Conservation (phyloP, 2,797 vertebrate genomes). For the Macrochelys suwanniensis region DNA sequence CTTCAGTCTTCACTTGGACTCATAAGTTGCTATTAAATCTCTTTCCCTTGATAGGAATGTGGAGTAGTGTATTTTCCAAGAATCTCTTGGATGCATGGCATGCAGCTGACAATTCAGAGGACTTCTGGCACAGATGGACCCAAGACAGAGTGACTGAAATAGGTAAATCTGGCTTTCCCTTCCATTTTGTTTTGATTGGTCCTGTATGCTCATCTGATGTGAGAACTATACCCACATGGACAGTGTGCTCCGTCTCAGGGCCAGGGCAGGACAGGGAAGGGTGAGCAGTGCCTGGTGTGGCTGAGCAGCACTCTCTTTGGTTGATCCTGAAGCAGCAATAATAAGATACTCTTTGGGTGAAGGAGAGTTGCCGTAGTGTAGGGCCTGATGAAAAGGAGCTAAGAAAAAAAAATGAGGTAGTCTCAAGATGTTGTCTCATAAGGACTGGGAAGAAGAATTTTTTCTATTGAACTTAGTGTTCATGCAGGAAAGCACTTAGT, state of each 20-base stretch:
- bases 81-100: slow-evolving; percentile 87
- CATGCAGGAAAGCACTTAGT: background rate
- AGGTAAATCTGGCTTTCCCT: slow-evolving; percentile 63
- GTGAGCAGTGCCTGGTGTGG: background rate
- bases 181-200: background rate
- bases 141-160: slow-evolving; percentile 82
- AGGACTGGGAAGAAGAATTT: background rate
- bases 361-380: background rate
- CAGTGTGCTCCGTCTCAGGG: accelerated
- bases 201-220: background rate
- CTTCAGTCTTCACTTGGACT: background rate
- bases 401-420: background rate
- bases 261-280: background rate
- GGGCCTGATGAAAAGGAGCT: background rate
- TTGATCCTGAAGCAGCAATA: background rate
- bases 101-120: slow-evolving; percentile 80
- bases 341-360: background rate
- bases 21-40: background rate
- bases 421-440: background rate
- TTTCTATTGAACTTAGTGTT: background rate
- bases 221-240: background rate
- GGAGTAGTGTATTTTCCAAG: slow-evolving; percentile 87
- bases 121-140: slow-evolving; percentile 85
- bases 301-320: background rate
- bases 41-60: slow-evolving; percentile 78